These are phyloP conservation scores for Schizothorax lantsangensis DNA, from an alignment of 2,797 vertebrate genomes.

Conservation along the genomic window DNA sequence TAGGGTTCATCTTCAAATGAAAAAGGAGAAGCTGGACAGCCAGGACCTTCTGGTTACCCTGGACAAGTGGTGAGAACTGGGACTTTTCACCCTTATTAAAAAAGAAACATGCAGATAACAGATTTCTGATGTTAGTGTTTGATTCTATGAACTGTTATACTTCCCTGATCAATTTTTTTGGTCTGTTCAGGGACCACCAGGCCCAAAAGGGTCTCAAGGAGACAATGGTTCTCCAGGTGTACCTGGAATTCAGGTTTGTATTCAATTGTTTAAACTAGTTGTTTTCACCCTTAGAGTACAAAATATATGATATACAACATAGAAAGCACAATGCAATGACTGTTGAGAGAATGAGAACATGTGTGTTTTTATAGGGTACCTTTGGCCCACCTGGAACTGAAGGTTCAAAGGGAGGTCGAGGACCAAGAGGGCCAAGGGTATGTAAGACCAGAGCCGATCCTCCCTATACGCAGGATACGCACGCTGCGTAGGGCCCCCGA, in stretches of 20 bases:
- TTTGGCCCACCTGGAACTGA: conserved; percentile 72
- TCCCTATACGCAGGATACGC: no score
- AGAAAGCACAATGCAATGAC: background rate
- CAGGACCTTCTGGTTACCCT: conserved; percentile 44
- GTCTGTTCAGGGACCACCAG: conserved; percentile 45
- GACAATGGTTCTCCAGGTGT: conserved; percentile 47
- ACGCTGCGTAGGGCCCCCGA: no score
- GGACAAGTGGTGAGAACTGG: conserved; percentile 46
- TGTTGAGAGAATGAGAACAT: background rate
- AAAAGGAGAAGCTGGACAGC: conserved; percentile 50
- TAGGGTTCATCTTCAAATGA: conserved; percentile 36
- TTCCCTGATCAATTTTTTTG: background rate
- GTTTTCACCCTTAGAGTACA: background rate
- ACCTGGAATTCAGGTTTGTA: conserved; percentile 55
- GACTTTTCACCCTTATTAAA: background rate
- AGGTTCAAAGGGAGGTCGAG: conserved; percentile 77
- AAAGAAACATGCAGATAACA: background rate
- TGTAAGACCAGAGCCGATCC: no score
- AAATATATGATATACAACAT: background rate
- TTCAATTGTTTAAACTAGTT: background rate
- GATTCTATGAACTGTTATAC: background rate
- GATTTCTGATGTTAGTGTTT: background rate
- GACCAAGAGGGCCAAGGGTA: conserved; percentile 83
- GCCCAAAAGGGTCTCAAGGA: conserved; percentile 31
- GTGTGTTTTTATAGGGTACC: conserved; percentile 74